Evolutionary conservation across 2,888 invertebrate genomes (phyloP), one percentile per base, ranked within the genome.

Genomic region (Drosophila austrosaltans): DNA sequence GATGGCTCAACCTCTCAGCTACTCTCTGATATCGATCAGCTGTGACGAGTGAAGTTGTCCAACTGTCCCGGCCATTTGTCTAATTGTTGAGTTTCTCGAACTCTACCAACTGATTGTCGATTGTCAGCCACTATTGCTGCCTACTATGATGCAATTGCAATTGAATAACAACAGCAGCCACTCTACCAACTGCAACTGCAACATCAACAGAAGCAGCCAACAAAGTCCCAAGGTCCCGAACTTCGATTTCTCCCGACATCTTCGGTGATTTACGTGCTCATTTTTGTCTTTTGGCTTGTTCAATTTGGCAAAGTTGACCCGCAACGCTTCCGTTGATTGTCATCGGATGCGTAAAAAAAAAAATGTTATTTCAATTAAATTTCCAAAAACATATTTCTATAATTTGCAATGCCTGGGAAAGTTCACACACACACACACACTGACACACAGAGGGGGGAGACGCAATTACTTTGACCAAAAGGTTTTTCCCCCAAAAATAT

Each of bases 21-120:
- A 57, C 57, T 53, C 75, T 25, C 75, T 74, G 78, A 87, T 85
- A 80, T 80, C 80, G 82, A 89, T 86, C 85, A 87, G 88, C 83
- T 84, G 87, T 75, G 75, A 63, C 64, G 77, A 63, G 62, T 68
- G 64, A 54, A 76, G 75, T 62, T 75, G 75, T 62, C 71, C 66
- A 59, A 59, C 78, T 76, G 70, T 76, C 74, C 73, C 62, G 62
- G 62, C 65, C 76, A 72, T 72, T 77, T 83, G 68, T 71, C 81
- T 75, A 81, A 87, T 83, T 76, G 81, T 85, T 69, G 84, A 90
- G 90, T 89, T 90, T 87, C 81, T 90, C 90, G 84, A 91, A 91
- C 90, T 89, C 84, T 60, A 66, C 64, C 81, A 69, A 66, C 69
- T 72, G 72, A 64, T 69, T 44, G 54, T 32, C 60, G 73, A 62